A percentile compares a stretch with the other conserved stretches of the same genome.
Conservation (phyloP, 2,888 invertebrate genomes). For the Melanchra persicariae region DNA sequence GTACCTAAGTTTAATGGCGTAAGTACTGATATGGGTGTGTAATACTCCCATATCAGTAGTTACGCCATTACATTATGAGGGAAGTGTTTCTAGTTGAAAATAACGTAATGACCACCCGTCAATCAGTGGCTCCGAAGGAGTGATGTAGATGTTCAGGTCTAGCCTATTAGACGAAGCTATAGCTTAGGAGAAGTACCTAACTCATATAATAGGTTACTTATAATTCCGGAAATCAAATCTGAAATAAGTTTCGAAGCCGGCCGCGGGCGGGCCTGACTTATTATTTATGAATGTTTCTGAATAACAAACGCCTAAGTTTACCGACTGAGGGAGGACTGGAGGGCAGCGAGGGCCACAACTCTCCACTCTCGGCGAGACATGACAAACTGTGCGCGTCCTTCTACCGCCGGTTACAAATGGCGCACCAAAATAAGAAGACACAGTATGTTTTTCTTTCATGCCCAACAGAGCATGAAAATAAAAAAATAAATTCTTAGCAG, state of each 20-base stretch:
- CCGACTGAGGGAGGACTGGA: not conserved
- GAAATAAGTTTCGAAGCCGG: not conserved
- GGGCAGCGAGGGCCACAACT: not conserved
- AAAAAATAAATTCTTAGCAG: constrained; percentile 23
- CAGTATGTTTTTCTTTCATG: constrained; percentile 52
- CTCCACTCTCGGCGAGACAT: constrained; percentile 30
- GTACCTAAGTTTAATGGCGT: too few relatives aligned
- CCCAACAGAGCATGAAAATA: constrained; percentile 49
- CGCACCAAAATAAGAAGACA: constrained; percentile 38
- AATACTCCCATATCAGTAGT: too few relatives aligned
- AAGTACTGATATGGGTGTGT: not conserved
- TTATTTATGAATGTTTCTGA: constrained; percentile 45
- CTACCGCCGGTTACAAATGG: constrained; percentile 44
- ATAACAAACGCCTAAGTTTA: constrained; percentile 12
- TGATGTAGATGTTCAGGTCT: not conserved
- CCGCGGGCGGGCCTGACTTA: constrained; percentile 12
- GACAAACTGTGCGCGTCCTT: constrained; percentile 43
- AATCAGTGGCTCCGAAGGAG: not conserved
- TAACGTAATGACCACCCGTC: not conserved
- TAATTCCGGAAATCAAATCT: constrained; percentile 37
- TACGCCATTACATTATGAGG: too few relatives aligned
- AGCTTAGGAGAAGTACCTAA: not conserved
- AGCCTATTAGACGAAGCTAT: not conserved
- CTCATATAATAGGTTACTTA: not conserved
- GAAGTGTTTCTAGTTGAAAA: not conserved